These are phyloP conservation scores for Dioctria rufipes DNA, from an alignment of 2,888 invertebrate genomes.

Conservation along the genomic window DNA sequence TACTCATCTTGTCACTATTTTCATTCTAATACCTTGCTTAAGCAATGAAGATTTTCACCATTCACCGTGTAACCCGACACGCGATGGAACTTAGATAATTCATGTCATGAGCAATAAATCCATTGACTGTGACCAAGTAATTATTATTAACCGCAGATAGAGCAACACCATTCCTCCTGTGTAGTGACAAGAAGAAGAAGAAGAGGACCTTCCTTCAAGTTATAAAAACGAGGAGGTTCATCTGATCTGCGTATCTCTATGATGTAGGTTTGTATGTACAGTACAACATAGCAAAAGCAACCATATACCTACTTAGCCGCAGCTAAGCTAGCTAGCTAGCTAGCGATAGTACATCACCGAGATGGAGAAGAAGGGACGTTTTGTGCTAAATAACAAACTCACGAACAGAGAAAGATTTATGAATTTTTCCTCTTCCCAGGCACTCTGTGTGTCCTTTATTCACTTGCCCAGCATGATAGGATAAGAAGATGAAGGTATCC, in stretches of 20 bases:
- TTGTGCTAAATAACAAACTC: constrained; percentile 48
- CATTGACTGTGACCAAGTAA: constrained; percentile 52
- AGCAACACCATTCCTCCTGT: constrained; percentile 11
- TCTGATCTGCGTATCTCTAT: not conserved
- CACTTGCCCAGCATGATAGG: constrained; percentile 48
- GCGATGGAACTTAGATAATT: constrained; percentile 45
- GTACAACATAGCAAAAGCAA: no score
- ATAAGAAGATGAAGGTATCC: constrained; percentile 53
- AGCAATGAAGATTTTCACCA: not conserved
- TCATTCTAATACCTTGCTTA: not conserved
- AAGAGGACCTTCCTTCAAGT: constrained; percentile 5
- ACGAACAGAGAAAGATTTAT: constrained; percentile 50
- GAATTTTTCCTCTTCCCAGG: constrained; percentile 45
- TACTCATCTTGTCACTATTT: not conserved
- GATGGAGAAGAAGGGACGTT: not conserved
- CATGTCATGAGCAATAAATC: constrained; percentile 52
- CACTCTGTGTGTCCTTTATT: constrained; percentile 31
- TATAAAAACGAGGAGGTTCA: constrained; percentile 7
- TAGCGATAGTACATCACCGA: constrained; percentile 39
- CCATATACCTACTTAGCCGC: not conserved
- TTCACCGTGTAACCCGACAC: constrained; percentile 35
- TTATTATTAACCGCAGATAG: constrained; percentile 45
- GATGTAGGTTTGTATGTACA: no score
- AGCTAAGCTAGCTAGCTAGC: not conserved
- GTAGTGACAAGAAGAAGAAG: constrained; percentile 16